phyloP scores from a whole-genome alignment of 1,140 invertebrate species.

The Galleria mellonella region DNA sequence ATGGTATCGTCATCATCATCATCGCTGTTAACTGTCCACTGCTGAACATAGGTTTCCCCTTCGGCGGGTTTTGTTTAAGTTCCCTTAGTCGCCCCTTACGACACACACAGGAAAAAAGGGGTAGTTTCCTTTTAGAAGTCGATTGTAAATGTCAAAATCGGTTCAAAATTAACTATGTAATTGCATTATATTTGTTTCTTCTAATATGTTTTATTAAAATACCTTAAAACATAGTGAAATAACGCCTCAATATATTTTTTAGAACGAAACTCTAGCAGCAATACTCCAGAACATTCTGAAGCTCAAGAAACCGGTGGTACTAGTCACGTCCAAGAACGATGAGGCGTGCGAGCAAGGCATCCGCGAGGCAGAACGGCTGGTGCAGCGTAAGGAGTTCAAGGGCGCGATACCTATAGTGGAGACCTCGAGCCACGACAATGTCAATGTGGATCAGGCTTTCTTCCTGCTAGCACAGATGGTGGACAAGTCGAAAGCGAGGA shows the following conservation, averaged over 20 bases:
- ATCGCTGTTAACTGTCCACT: too few relatives aligned
- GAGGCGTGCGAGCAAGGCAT: slow-evolving; percentile 92
- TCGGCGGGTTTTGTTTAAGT: too few relatives aligned
- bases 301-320: slow-evolving; percentile 95
- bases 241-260: slow-evolving; percentile 20
- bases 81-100: too few relatives aligned
- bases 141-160: too few relatives aligned
- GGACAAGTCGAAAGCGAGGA: slow-evolving; percentile 80
- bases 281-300: slow-evolving; percentile 91
- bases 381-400: slow-evolving; percentile 94
- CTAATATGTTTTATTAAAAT: too few relatives aligned
- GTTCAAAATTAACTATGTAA: too few relatives aligned
- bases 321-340: slow-evolving; percentile 98
- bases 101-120: too few relatives aligned
- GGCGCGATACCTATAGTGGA: slow-evolving; percentile 91
- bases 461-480: slow-evolving; percentile 94
- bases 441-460: slow-evolving; percentile 97
- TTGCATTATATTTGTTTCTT: too few relatives aligned
- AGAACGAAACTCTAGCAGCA: slow-evolving; percentile 84
- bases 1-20: too few relatives aligned
- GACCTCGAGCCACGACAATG: slow-evolving; percentile 96
- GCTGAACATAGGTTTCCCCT: too few relatives aligned
- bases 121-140: too few relatives aligned
- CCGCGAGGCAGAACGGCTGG: slow-evolving; percentile 91
- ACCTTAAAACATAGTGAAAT: too few relatives aligned